These are phyloP conservation scores for Drosophila asahinai DNA, from an alignment of 1,140 invertebrate species.

Conservation along the genomic window DNA sequence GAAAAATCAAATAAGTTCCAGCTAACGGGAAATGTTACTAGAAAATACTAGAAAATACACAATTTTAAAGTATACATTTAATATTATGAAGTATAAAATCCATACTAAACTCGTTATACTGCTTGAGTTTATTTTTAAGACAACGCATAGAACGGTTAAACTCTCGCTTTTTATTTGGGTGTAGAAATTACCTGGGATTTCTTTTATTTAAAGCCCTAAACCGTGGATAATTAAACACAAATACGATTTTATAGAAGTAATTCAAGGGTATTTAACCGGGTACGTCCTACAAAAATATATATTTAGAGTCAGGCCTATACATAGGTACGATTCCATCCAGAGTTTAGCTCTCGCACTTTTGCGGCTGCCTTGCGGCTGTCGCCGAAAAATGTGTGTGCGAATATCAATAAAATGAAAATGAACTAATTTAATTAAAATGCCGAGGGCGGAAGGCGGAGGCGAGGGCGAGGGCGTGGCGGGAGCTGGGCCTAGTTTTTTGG, in stretches of 20 bases:
- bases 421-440: slow-evolving; percentile 77
- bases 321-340: too few species aligned
- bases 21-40: too few species aligned
- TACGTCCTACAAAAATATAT: not conserved
- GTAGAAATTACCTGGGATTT: not conserved
- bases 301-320: not conserved
- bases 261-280: not conserved
- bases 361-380: slow-evolving; percentile 22
- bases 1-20: too few species aligned
- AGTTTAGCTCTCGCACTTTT: slow-evolving; percentile 3
- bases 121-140: too few species aligned
- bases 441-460: slow-evolving; percentile 1
- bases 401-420: slow-evolving; percentile 72
- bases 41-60: too few species aligned
- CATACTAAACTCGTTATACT: too few species aligned
- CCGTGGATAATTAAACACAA: not conserved
- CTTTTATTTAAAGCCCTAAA: not conserved
- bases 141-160: too few species aligned
- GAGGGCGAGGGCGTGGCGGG: not conserved
- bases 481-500: not conserved
- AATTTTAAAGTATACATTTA: too few species aligned
- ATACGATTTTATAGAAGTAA: too few species aligned
- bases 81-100: too few species aligned
- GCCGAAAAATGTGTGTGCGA: slow-evolving; percentile 24
- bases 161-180: too few species aligned